A percentile compares a stretch with the other conserved stretches of the same genome.
Conservation (phyloP, 2,888 invertebrate species). For the Meliscaeva auricollis region DNA sequence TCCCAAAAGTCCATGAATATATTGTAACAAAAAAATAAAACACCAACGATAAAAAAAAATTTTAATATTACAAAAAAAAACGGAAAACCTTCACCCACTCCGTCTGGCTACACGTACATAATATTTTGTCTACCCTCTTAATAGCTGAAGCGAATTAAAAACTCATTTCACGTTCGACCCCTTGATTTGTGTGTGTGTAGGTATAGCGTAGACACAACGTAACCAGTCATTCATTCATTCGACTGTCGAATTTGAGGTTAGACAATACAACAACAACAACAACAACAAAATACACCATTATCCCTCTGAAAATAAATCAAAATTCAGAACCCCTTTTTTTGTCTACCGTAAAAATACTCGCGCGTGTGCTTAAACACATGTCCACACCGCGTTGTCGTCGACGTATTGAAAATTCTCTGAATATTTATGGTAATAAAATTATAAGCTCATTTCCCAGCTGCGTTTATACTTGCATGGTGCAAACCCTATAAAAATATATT, state of each 20-base stretch:
- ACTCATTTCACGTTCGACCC: slow-evolving; percentile 71
- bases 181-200: not conserved
- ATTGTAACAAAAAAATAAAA: slow-evolving; percentile 11
- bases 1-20: slow-evolving; percentile 55
- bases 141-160: slow-evolving; percentile 71
- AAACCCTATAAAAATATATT: not conserved
- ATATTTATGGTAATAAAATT: slow-evolving; percentile 71
- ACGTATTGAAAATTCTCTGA: slow-evolving; percentile 17
- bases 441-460: slow-evolving; percentile 73
- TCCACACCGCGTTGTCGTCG: not conserved
- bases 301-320: not conserved
- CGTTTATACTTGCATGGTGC: not conserved
- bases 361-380: slow-evolving; percentile 55
- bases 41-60: slow-evolving; percentile 7
- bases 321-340: slow-evolving; percentile 33
- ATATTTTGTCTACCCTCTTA: slow-evolving; percentile 60
- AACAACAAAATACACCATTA: slow-evolving; percentile 9
- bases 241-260: slow-evolving; percentile 71
- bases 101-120: slow-evolving; percentile 1
- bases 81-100: not conserved
- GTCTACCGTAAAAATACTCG: slow-evolving; percentile 49
- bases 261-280: slow-evolving; percentile 12
- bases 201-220: slow-evolving; percentile 37
- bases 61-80: slow-evolving; percentile 17
- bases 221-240: slow-evolving; percentile 39